These are phyloP conservation scores for Carassius carassius DNA, from an alignment of 2,113 vertebrate species.

Conservation along the genomic window DNA sequence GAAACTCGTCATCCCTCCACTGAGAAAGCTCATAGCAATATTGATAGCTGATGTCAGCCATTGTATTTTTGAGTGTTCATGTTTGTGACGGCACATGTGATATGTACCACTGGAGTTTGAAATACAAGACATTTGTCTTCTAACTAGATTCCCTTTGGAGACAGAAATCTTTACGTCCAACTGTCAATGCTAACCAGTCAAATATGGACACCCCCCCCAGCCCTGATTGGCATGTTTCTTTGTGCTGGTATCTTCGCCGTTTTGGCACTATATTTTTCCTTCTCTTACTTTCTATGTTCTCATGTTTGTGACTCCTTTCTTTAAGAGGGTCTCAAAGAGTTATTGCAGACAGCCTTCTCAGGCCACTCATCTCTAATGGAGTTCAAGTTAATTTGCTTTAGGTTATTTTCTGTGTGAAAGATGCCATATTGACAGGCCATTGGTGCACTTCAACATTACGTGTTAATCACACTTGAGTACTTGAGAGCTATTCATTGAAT, in stretches of 20 bases:
- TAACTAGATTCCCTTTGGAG: not conserved
- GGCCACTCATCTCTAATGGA: conserved; percentile 38
- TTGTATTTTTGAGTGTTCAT: conserved; percentile 12
- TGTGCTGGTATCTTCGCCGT: not conserved
- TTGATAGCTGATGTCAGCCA: conserved; percentile 47
- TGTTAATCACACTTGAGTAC: conserved; percentile 41
- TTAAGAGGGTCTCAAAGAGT: conserved; percentile 27
- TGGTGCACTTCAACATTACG: conserved; percentile 30
- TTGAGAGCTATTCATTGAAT: conserved; percentile 6
- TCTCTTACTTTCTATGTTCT: not conserved
- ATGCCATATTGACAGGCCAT: conserved; percentile 66
- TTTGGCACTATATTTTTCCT: too few species aligned
- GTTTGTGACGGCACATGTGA: conserved; percentile 14
- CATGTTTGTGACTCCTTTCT: conserved; percentile 25
- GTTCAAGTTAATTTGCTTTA: conserved; percentile 47
- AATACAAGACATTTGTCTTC: conserved; percentile 47
- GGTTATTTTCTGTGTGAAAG: conserved; percentile 59
- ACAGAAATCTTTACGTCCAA: conserved; percentile 16
- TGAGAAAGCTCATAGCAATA: conserved; percentile 24
- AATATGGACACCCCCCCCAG: too few species aligned
- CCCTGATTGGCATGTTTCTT: not conserved
- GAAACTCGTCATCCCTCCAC: conserved; percentile 32
- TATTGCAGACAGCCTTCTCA: not conserved
- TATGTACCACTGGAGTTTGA: conserved; percentile 30
- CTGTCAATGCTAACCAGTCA: conserved; percentile 11